Evolutionary conservation across 2,888 invertebrate species (phyloP).

Genomic region (Archips crataeganus): DNA sequence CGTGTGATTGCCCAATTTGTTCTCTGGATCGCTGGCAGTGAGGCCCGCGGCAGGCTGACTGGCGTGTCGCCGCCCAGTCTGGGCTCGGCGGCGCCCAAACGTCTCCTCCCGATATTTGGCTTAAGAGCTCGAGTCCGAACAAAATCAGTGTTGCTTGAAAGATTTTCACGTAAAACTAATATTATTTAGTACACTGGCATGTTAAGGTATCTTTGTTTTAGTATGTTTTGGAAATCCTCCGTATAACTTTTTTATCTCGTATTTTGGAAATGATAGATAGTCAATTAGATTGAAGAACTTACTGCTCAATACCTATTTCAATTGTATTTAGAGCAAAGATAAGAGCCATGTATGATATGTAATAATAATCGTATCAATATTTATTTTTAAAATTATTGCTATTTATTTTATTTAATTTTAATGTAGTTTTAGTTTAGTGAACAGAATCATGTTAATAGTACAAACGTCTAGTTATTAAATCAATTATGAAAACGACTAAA

Average conservation of each 20-base stretch:
- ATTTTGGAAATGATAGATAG: background rate
- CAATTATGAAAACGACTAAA: slow-evolving; percentile 5
- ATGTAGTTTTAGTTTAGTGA: too few species aligned
- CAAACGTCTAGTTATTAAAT: background rate
- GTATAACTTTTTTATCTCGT: background rate
- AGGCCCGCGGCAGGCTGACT: slow-evolving; percentile 14
- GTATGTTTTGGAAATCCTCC: background rate
- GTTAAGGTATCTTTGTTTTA: background rate
- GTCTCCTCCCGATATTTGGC: slow-evolving; percentile 31
- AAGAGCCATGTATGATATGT: background rate
- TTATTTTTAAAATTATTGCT: too few species aligned
- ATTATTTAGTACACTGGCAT: background rate
- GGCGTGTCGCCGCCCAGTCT: slow-evolving; percentile 29
- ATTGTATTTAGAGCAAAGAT: background rate
- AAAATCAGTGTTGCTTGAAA: background rate
- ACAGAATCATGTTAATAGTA: too few species aligned
- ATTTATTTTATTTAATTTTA: too few species aligned
- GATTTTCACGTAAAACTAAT: background rate
- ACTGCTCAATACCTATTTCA: background rate
- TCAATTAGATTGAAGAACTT: background rate
- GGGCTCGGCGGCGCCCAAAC: slow-evolving; percentile 28
- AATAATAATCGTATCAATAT: too few species aligned
- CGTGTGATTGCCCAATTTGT: background rate
- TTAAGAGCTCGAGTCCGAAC: slow-evolving; percentile 4
- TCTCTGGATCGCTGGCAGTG: slow-evolving; percentile 2